Conservation (phyloP, 2,888 invertebrate genomes). For the Gortyna flavago region DNA sequence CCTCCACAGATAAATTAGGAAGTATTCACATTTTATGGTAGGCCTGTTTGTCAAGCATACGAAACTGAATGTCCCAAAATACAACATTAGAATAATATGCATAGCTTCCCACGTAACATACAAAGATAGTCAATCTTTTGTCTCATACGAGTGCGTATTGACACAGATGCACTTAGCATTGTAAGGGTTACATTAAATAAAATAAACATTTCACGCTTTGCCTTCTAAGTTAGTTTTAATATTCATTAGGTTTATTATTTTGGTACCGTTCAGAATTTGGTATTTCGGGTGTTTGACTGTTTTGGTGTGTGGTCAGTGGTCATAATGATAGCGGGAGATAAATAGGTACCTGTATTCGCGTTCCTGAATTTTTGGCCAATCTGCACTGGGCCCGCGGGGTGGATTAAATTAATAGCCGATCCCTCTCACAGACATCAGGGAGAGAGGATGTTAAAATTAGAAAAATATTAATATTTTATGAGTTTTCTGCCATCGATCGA, state of each 20-base stretch:
- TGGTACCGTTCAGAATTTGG: constrained; percentile 76
- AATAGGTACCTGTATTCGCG: neutral
- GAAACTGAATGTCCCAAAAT: constrained; percentile 13
- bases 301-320: constrained; percentile 24
- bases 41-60: neutral
- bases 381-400: no score
- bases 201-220: constrained; percentile 80
- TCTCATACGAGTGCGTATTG: constrained; percentile 70
- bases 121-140: constrained; percentile 51
- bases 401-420: no score
- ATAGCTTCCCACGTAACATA: constrained; percentile 26
- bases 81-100: constrained; percentile 18
- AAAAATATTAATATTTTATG: neutral
- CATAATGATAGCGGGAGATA: neutral
- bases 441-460: neutral
- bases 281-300: constrained; percentile 68
- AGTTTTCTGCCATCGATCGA: neutral
- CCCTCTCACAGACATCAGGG: no score
- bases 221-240: constrained; percentile 69
- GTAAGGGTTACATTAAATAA: constrained; percentile 74
- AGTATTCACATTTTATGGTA: no score
- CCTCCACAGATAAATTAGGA: neutral
- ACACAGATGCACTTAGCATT: constrained; percentile 80
- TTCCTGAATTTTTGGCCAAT: no score
- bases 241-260: constrained; percentile 75